Percentiles rank a stretch among this genome's conserved stretches.
Conservation (phyloP, 1,140 invertebrate species). For the Diorhabda carinulata region DNA sequence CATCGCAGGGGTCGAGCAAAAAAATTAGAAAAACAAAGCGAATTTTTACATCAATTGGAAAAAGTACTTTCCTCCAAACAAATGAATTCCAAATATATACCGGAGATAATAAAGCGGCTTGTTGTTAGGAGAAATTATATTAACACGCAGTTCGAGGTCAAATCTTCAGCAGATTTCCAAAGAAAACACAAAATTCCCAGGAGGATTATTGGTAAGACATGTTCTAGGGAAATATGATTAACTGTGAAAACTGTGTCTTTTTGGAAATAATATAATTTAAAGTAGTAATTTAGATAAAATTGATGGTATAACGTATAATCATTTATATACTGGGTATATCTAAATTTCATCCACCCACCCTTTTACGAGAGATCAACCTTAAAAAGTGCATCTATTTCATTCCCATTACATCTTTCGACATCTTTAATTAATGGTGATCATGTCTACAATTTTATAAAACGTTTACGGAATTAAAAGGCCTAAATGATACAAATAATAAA, state of each 20-base stretch:
- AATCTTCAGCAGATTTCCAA: constrained; percentile 17
- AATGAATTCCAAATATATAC: constrained; percentile 24
- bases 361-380: constrained; percentile 11
- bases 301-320: no score
- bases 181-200: constrained; percentile 20
- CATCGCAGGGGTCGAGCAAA: constrained; percentile 31
- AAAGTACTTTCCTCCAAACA: constrained; percentile 29
- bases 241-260: no score
- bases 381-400: constrained; percentile 30
- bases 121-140: constrained; percentile 24
- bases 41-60: constrained; percentile 36
- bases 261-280: no score
- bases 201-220: constrained; percentile 23
- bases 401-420: constrained; percentile 32
- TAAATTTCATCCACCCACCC: constrained; percentile 10
- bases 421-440: constrained; percentile 38
- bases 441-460: no score
- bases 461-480: no score
- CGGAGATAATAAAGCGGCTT: constrained; percentile 22
- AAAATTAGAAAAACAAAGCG: constrained; percentile 36
- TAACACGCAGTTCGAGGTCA: constrained; percentile 21
- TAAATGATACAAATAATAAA: constrained; percentile 30
- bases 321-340: no score
- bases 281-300: no score
- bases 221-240: no score